These are phyloP conservation scores for Drosophila kohkoa DNA, from an alignment of 1,140 invertebrate genomes.

Conservation along the genomic window DNA sequence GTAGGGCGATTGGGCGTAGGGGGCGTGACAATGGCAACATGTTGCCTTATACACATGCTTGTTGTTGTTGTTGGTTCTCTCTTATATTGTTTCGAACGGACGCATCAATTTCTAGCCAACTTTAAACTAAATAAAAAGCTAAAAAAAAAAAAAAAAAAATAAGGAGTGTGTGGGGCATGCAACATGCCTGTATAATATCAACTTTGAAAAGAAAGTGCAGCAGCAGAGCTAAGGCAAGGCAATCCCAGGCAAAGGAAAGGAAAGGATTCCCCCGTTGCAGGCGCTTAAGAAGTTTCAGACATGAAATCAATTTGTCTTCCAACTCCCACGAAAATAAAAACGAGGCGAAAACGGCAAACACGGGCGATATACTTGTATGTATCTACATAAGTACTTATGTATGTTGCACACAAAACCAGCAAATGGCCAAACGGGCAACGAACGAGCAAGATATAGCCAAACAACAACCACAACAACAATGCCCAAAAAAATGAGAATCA, in stretches of 20 bases:
- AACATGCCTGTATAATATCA: conserved; percentile 68
- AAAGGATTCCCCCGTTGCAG: conserved; percentile 70
- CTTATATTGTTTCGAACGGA: conserved; percentile 67
- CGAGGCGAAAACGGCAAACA: conserved; percentile 49
- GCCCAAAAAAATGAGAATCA: conserved; percentile 2
- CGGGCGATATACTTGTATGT: background rate
- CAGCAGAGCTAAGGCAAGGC: conserved; percentile 33
- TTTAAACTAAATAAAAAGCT: conserved; percentile 59
- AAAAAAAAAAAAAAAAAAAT: background rate
- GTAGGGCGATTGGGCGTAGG: background rate
- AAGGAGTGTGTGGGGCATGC: conserved; percentile 2
- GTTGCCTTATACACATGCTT: conserved; percentile 52
- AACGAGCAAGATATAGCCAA: conserved; percentile 24
- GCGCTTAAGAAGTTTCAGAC: conserved; percentile 83
- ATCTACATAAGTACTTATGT: background rate
- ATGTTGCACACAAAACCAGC: background rate
- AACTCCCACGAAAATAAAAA: conserved; percentile 80
- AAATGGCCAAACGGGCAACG: conserved; percentile 17
- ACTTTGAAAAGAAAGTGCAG: conserved; percentile 47
- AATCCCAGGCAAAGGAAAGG: conserved; percentile 12
- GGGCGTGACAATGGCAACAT: conserved; percentile 65
- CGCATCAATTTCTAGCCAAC: conserved; percentile 79
- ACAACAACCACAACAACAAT: conserved; percentile 34
- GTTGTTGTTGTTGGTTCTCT: conserved; percentile 14
- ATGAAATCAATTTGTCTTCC: conserved; percentile 83